These are phyloP conservation scores for Spondyliosoma cantharus DNA, from an alignment of 2,797 vertebrate genomes.

Conservation along the genomic window DNA sequence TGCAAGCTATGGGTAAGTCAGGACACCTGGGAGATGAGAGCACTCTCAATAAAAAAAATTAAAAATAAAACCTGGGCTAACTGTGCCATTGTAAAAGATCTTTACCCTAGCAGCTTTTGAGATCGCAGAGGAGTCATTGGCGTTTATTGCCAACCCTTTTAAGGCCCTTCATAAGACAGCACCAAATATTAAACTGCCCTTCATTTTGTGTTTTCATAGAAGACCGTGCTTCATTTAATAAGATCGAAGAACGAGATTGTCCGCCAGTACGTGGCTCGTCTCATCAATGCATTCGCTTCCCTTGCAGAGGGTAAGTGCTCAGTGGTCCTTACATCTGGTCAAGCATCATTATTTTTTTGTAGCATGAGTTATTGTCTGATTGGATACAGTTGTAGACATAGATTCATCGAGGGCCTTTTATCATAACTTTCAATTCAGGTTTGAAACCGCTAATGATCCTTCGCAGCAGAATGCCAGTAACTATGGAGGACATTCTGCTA, in stretches of 20 bases:
- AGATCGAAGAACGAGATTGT: slow-evolving; percentile 89
- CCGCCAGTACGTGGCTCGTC: slow-evolving; percentile 91
- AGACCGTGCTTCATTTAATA: slow-evolving; percentile 86
- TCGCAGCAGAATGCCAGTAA: background rate
- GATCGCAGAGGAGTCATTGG: background rate
- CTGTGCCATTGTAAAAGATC: background rate
- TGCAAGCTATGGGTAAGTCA: background rate
- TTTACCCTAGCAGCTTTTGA: background rate
- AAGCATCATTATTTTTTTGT: slow-evolving; percentile 29
- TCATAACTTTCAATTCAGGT: background rate
- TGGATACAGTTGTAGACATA: slow-evolving; percentile 27
- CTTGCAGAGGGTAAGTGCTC: slow-evolving; percentile 89
- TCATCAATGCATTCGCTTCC: slow-evolving; percentile 94
- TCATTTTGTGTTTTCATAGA: slow-evolving; percentile 76
- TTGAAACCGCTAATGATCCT: slow-evolving; percentile 38
- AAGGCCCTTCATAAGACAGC: background rate
- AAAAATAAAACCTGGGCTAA: background rate
- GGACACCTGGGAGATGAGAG: background rate
- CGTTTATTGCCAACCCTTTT: background rate
- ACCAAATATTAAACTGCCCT: background rate
- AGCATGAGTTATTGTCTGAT: slow-evolving; percentile 26
- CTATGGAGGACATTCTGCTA: slow-evolving; percentile 5
- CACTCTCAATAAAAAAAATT: background rate
- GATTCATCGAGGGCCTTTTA: slow-evolving; percentile 33
- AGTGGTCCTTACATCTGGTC: background rate